Base-by-base conservation (phyloP, 64 coral and sea anemone genomes). In the Stichodactyla mertensii region DNA sequence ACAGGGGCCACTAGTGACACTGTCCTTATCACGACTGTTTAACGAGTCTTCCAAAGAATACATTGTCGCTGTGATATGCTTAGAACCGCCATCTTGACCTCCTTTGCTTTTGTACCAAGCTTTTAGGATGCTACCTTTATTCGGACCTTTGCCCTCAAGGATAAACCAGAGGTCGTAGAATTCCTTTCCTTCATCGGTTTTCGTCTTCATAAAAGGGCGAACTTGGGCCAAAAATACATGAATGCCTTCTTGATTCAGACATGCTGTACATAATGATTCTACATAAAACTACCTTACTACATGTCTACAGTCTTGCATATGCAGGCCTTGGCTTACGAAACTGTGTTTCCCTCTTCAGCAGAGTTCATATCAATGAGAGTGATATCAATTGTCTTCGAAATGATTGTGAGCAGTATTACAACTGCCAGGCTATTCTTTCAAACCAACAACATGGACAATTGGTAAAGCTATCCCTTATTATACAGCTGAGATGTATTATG, bases 371-470 rank as follows among this genome's bases (percentile, higher is more conserved):
- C 64, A 88, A 79, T 88, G 88, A 82, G 66, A 77, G 85, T 86
- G 58, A 87, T 55, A 78, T 94, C 51, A 57, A 36, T 36, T 36
- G 31, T 36, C 0, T 36, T 36, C 31, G 31, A 36, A 36, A 36
- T 36, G 31, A 36, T 36, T 36, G 31, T 36, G 31, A 36, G 31
- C 31, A 36, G 31, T 36, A 36, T 36, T 36, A 36, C 31, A 36
- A 36, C 31, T 36, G 31, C 31, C 31, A 36, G 31, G 31, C 31
- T 36, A 36, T 36, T 36, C 31, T 36, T 36, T 36, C 77, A 85
- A 85, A 88, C 92, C 87, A 74, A 93, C 83, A 83, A 88, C 82
- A 61, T 93, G 92, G 84, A 93, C 86, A 12, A 61, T 92, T 59
- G 80, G 86, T 54, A 84, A 92, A 64, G 28, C 52, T 11, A 77